Percentiles rank a stretch among this genome's conserved stretches.
Conservation (phyloP, 2,797 vertebrate genomes). For the Sternarchorhynchus goeldii region DNA sequence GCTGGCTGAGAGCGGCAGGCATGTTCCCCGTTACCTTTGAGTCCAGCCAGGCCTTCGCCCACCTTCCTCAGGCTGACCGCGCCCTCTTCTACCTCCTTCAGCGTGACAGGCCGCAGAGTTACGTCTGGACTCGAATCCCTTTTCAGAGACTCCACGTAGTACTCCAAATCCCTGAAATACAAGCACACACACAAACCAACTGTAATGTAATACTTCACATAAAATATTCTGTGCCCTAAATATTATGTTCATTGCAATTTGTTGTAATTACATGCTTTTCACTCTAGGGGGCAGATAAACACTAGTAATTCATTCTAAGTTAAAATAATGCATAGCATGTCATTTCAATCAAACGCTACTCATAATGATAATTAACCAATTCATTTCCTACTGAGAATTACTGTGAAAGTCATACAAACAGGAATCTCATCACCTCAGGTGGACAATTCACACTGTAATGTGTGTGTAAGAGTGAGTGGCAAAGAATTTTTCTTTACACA, state of each 20-base stretch:
- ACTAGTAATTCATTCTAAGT: neutral
- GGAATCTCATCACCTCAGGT: too few species aligned
- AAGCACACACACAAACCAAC: neutral
- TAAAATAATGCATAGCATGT: too few species aligned
- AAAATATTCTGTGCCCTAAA: too few species aligned
- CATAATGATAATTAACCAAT: too few species aligned
- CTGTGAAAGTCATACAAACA: too few species aligned
- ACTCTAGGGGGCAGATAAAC: slow-evolving; percentile 16
- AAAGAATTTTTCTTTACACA: neutral
- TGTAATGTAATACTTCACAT: too few species aligned
- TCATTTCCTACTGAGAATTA: too few species aligned
- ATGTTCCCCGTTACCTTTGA: slow-evolving; percentile 81
- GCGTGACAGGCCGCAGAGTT: slow-evolving; percentile 74
- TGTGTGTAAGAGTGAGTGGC: too few species aligned
- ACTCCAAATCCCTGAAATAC: slow-evolving; percentile 85
- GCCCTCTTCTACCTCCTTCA: slow-evolving; percentile 94
- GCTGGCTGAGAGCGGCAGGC: neutral
- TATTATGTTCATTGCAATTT: too few species aligned
- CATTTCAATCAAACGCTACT: too few species aligned
- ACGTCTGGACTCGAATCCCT: slow-evolving; percentile 71
- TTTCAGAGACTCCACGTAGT: slow-evolving; percentile 87
- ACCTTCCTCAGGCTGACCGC: slow-evolving; percentile 90
- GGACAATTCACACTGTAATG: too few species aligned
- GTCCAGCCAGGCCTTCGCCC: slow-evolving; percentile 89
- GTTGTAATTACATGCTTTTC: neutral